Evolutionary conservation across 2,113 vertebrate species (phyloP), one percentile per base, ranked within the genome.

Genomic region (Micromys minutus): DNA sequence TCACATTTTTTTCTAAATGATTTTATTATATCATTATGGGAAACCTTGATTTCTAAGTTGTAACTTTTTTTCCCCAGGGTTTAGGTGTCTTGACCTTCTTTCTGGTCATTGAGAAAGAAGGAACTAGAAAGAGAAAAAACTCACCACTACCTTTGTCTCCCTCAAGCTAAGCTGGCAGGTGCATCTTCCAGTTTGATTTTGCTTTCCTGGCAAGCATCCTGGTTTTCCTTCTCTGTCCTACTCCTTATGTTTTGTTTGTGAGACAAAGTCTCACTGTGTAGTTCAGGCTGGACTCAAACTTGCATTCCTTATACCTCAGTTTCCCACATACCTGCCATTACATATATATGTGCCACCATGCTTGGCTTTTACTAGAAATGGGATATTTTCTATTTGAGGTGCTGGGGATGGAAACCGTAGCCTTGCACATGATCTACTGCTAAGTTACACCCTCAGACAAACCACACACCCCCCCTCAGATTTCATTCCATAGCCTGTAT

Each of bases 1-100:
- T 67, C 50, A 15, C 5, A 3, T 21, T 87, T 87, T 76, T 31
- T 76, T 50, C 5, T 76, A 5, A 85, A 75, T 86, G 34, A 61
- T 81, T 92, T 96, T 45, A 74, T 8, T 84, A 47, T 17, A 26
- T 90, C 77, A 59, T n/a, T 74, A 31, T 5, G 15, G 47, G 47
- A 87, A 34, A 21, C 15, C 24, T 93, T 89, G 61, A 79, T 72
- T 88, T 74, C 29, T 59, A 79, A 77, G 12, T 79, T 92, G 19
- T 1, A 26, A 81, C 71, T 84, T 87, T n/a, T 67, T 36, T 80
- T 34, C 85, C 87, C 83, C 47, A 76, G 67, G 29, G 59, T 72
- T 83, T 72, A 36, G 26, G 57, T 83, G 5, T 4, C 8, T 89
- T 89, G 50, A 50, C 11, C 61, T n/a, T n/a, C n/a, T 5, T 65